Evolutionary conservation across 2,888 invertebrate genomes (phyloP).

Genomic region (Ischnus inquisitorius): DNA sequence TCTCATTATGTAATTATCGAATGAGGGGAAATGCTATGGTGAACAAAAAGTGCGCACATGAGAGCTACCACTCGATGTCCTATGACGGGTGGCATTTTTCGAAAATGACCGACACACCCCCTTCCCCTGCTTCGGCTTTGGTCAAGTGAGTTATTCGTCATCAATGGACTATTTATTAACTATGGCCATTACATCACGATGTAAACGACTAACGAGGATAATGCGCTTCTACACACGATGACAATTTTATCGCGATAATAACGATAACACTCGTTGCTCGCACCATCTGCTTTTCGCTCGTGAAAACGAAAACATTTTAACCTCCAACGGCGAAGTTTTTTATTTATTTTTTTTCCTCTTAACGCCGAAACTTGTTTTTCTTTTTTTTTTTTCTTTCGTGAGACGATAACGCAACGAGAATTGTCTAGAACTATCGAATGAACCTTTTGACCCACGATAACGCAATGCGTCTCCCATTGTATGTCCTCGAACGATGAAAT

Average conservation of each 20-base stretch:
- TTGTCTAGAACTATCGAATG: constrained; percentile 21
- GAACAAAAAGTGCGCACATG: constrained; percentile 78
- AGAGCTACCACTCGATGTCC: constrained; percentile 75
- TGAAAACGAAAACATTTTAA: constrained; percentile 44
- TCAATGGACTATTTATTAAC: constrained; percentile 50
- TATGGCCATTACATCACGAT: constrained; percentile 7
- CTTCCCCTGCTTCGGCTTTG: constrained; percentile 79
- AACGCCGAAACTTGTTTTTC: background rate
- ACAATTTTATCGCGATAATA: background rate
- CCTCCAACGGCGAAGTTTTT: constrained; percentile 35
- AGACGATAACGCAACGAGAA: background rate
- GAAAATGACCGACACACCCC: constrained; percentile 83
- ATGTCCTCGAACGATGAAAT: background rate
- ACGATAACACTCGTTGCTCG: constrained; percentile 4
- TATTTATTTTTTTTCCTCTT: background rate
- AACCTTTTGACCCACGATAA: constrained; percentile 39
- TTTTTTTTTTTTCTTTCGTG: background rate
- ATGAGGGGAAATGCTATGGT: constrained; percentile 80
- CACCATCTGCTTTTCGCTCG: constrained; percentile 1
- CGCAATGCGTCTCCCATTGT: background rate
- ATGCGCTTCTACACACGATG: background rate
- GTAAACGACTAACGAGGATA: constrained; percentile 1
- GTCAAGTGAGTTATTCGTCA: constrained; percentile 78
- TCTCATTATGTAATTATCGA: constrained; percentile 76
- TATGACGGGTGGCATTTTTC: constrained; percentile 78